Evolutionary conservation across 2,888 invertebrate species (phyloP), one percentile per base, ranked within the genome.

Genomic region (Cosmia pyralina): DNA sequence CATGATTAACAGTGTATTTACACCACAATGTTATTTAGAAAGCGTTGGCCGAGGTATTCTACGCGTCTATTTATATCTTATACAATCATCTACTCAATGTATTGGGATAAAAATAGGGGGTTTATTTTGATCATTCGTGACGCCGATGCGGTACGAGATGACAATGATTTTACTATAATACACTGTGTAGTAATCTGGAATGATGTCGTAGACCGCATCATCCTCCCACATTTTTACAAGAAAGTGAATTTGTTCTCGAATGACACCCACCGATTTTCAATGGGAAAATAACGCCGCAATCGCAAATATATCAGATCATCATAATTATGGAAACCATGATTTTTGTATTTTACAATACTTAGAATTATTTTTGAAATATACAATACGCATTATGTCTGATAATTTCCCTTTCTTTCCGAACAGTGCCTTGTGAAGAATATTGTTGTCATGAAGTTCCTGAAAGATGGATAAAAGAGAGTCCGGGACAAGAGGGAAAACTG

Each of bases 161-260:
- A 82, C 71, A 75, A 74, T 76, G 46, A 44, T 22, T 28, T 60
- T 69, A 76, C 60, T 75, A 53, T 60, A 28, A 70, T 55, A 68
- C 38, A 58, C 66, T 55, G 38, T 50, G 55, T 74, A 67, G 67
- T 57, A 48, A 53, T 72, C 65, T 62, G 59, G 55, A 71, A 63
- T 58, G 19, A 58, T 57, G 28, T 67, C 53, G 69, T 60, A 50
- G 22, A n/a, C 44, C 72, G 55, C 67, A 69, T 80, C 74, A 65
- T 38, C 62, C 50, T 64, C 77, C 78, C 41, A 79, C 75, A 50
- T 50, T 46, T n/a, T 58, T 50, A 63, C 28, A 48, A 58, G 34
- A 69, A 71, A 64, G 41, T 69, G 60, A 60, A 69, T 59, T 69
- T 71, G 65, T 83, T 92, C 92, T 93, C 85, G 92, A 93, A 93